These are phyloP conservation scores for Eptatretus burgeri DNA, from an alignment of 2,113 vertebrate genomes.

Conservation along the genomic window DNA sequence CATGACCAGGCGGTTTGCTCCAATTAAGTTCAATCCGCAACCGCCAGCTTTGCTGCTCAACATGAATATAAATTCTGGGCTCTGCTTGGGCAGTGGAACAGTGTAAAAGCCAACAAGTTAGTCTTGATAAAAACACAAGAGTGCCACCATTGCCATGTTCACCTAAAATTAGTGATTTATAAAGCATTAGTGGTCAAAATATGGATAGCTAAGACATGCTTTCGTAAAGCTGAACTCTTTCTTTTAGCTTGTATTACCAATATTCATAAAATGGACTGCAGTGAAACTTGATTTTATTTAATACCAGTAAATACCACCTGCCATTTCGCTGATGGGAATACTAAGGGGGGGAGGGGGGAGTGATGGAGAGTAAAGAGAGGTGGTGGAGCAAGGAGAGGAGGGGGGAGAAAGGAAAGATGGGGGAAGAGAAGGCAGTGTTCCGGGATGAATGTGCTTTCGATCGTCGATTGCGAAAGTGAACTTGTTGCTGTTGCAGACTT, in stretches of 20 bases:
- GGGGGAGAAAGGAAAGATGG: no score
- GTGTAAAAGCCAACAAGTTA: background rate
- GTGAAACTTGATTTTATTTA: no score
- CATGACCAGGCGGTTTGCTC: constrained; percentile 82
- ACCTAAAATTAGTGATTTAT: background rate
- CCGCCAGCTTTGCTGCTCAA: constrained; percentile 89
- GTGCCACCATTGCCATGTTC: background rate
- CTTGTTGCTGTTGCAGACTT: no score
- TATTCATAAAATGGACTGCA: no score
- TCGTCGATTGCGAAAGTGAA: no score
- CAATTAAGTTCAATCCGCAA: constrained; percentile 74
- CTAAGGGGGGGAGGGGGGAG: no score
- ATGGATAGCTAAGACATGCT: background rate
- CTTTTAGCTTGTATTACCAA: background rate
- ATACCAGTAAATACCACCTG: no score
- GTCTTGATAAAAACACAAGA: constrained; percentile 2
- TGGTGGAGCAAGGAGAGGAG: no score
- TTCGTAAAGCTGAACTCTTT: background rate
- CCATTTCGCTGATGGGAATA: no score
- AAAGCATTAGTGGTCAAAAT: background rate
- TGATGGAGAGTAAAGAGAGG: no score
- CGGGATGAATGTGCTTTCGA: no score
- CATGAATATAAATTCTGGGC: constrained; percentile 88
- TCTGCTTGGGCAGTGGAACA: constrained; percentile 19
- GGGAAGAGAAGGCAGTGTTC: no score